Base-by-base conservation (phyloP, 1,140 invertebrate genomes). In the Hestina assimilis region DNA sequence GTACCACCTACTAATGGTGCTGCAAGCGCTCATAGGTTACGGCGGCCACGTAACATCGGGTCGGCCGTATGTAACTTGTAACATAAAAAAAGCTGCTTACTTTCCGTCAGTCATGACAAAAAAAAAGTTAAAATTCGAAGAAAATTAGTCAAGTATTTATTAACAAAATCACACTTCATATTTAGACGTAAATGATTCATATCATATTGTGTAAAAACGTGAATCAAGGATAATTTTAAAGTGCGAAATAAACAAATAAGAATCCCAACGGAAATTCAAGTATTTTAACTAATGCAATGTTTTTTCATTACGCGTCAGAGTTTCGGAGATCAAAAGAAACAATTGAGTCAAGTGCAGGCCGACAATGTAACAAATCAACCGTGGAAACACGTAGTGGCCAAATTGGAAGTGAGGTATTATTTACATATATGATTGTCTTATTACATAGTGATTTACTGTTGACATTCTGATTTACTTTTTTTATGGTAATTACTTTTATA, bases 401-500 rank as follows among this genome's bases (percentile, higher is more conserved):
- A 81, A 76, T 66, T 71, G 43, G 64, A 72, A 66, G 59, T 67
- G 68, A 56, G 63, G 64, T 63, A 76, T 71, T 72, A 69, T 80
- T 80, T 80, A 71, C 75, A 63, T 35, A 63, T 63, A 57, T 63
- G 66, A 79, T n/a, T 64, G 56, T 65, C 74, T 75, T 81, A 80
- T 83, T 83, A 75, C 67, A 40, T 64, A 61, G 28, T 75, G 76
- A 81, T 83, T 79, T 79, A 81, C 68, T 43, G 61, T 52, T 66
- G 64, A 63, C 66, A 61, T 53, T 35, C 48, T 31, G 59, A 64
- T 64, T 54, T 51, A 63, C 21, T 59, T 68, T 57, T 64, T 59
- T 45, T 51, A 55, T 59, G 15, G 15, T 29, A 29, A 55, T 21
- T 54, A 57, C 58, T 60, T 65, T 65, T 65, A 65, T 23, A 42